Base-by-base conservation (phyloP, 2,113 vertebrate species). In the Struthio camelus region DNA sequence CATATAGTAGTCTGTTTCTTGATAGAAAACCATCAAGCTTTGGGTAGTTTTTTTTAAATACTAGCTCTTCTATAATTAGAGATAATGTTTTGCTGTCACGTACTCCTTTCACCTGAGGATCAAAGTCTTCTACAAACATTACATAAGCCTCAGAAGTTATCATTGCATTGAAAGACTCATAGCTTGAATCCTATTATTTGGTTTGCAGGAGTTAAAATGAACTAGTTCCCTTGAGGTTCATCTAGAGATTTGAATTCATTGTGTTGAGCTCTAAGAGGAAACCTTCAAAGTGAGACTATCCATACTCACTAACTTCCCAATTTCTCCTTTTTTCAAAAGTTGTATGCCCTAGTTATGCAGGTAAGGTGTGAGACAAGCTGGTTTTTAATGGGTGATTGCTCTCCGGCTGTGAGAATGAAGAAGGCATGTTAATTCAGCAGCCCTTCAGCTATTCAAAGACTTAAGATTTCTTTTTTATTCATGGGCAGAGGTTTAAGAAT, bases 1-100 rank as follows among this genome's bases (percentile, higher is more conserved):
- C 19, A 18, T 58, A 48, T 59, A 59, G 16, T 19, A 59, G 56
- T 59, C 56, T 59, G 34, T 9, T 32, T 58, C 56, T 59, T 59
- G 80, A 62, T 38, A 59, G 25, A 92, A 91, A 94, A 18, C 11
- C 16, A 73, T 91, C 24, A 54, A 84, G 15, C 28, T 90, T 36
- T 69, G 78, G 18, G 83, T 90, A 90, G 75, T 27, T 42, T 89
- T 79, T 93, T 94, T 69, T 17, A 56, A 89, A 4, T 93, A 65
- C 84, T 34, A 89, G 36, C 28, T 76, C 10, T 38, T 90, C 25
- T 90, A 23, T 88, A 92, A 94, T 96, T 93, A 94, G 93, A 76
- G 90, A 67, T 69, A 54, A 54, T 36, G 14, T 62, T 97, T 96
- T 85, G 42, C 87, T 48, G 73, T 14, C 81, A 54, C 2, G 13